Base-by-base conservation (phyloP, 2,113 vertebrate species). In the Mirza zaza region DNA sequence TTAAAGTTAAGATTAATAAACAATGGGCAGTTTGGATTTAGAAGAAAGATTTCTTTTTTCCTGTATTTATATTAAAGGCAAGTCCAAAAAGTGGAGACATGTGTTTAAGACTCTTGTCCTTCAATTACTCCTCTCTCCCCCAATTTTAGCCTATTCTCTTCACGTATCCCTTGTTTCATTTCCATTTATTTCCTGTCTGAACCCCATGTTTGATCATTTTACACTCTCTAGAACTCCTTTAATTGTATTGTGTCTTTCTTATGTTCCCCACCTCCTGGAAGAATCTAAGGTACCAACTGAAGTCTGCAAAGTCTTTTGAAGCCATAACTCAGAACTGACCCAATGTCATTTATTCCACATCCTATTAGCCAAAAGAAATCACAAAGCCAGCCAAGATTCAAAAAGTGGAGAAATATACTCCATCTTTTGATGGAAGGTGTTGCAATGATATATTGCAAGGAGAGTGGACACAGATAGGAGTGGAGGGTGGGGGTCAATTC, bases 21-120 rank as follows among this genome's bases (percentile, higher is more conserved):
- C 13, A 97, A 96, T 57, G 71, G 75, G 20, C 59, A 95, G 76
- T 82, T 90, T 77, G 93, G 52, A 84, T 87, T 23, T 92, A 67
- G 20, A 86, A 95, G 14, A 23, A 75, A 86, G 52, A 27, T n/a
- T 21, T 63, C 55, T 67, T 81, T 50, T 80, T 45, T 65, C 39
- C n/a, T 27, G 18, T 20, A 23, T 70, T 85, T 83, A 11, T 83
- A 79, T 68, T 36, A 10, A 75, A 25, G 77, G 4, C 14, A 68
- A 84, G 6, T 83, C 23, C 77, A 18, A 95, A 88, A 59, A 76
- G 5, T 76, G 1, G 65, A 88, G 42, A 2, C 59, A 75, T 34
- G 68, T 86, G 15, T 86, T 63, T 86, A 89, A 97, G 82, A 90
- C 5, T 94, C 52, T 97, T 71, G 59, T 39, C 36, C 48, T 27